Evolutionary conservation across 2,113 vertebrate species (phyloP).

Genomic region (Ploceus nigricollis): DNA sequence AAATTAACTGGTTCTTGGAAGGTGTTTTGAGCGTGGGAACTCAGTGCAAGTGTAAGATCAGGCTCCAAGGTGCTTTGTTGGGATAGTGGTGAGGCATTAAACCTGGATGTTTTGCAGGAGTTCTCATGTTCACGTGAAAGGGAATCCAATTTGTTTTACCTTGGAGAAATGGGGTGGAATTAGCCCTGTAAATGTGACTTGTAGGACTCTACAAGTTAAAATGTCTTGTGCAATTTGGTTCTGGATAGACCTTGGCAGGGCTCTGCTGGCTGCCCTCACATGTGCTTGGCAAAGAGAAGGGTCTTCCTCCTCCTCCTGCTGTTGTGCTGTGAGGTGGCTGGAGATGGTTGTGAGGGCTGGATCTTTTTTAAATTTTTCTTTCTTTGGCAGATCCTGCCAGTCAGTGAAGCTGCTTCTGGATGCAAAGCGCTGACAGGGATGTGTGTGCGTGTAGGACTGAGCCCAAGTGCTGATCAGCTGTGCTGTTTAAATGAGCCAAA

Average conservation of each 20-base stretch:
- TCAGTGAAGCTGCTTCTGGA: neutral
- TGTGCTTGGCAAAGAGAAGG: neutral
- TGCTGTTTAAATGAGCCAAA: neutral
- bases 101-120: neutral
- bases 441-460: neutral
- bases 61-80: rapidly evolving
- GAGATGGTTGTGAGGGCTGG: neutral
- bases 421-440: neutral
- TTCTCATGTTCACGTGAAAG: neutral
- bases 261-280: neutral
- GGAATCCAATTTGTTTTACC: neutral
- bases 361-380: no score
- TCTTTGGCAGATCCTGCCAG: neutral
- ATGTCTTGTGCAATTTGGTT: neutral
- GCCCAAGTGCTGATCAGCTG: constrained; percentile 6
- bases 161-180: neutral
- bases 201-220: rapidly evolving
- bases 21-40: neutral
- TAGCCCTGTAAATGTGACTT: neutral
- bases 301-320: neutral
- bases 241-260: neutral
- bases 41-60: neutral
- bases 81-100: neutral
- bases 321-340: neutral
- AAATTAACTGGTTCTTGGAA: neutral